A percentile compares a stretch with the other conserved stretches of the same genome.
phyloP scores from a whole-genome alignment of 2,113 vertebrate species.

The Galeopterus variegatus region DNA sequence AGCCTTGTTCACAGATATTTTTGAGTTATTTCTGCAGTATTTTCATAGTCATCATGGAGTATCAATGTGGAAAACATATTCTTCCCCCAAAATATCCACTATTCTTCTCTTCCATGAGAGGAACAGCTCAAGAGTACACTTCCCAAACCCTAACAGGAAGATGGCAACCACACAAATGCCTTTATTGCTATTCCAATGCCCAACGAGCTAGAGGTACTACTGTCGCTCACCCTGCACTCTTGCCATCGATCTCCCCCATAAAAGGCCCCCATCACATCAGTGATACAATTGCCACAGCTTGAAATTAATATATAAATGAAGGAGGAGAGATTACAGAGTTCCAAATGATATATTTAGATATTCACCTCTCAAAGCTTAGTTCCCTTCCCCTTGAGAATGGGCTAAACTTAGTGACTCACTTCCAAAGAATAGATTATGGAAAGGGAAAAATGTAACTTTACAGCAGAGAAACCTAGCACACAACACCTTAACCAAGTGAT shows the following conservation, averaged over 20 bases:
- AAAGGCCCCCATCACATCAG: neutral
- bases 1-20: slow-evolving; percentile 82
- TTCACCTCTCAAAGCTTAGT: neutral
- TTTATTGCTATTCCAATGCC: neutral
- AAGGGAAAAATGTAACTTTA: neutral
- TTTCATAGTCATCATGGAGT: slow-evolving; percentile 80
- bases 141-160: neutral
- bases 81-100: neutral
- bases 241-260: neutral
- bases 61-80: slow-evolving; percentile 81
- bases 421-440: neutral
- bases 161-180: neutral
- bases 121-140: neutral
- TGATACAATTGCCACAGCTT: neutral
- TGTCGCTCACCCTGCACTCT: neutral
- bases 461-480: neutral
- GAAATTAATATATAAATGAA: neutral
- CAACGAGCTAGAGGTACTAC: neutral
- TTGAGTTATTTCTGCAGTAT: slow-evolving; percentile 81
- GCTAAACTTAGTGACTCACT: neutral
- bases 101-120: neutral
- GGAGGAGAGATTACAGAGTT: neutral
- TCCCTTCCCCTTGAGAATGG: neutral
- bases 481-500: neutral
- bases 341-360: neutral